phyloP scores from a whole-genome alignment of 2,888 invertebrate genomes.

The Thymelicus sylvestris region DNA sequence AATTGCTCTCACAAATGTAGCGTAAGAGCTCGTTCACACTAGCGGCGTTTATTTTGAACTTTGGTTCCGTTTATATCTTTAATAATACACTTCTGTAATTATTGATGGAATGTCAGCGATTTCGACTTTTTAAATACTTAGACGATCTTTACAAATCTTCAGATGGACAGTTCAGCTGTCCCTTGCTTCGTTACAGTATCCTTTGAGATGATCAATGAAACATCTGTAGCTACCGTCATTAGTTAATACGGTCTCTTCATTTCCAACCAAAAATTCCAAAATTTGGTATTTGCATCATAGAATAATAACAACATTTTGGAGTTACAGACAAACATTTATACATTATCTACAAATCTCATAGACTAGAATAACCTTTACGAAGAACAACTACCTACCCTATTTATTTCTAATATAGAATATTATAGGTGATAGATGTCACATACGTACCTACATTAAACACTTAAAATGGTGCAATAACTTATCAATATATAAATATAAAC shows the following conservation, averaged over 20 bases:
- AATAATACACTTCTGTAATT: not conserved
- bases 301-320: not conserved
- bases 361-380: not conserved
- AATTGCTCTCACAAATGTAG: conserved; percentile 68
- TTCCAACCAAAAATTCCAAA: too few species aligned
- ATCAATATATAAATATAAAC: conserved; percentile 9
- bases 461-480: conserved; percentile 27
- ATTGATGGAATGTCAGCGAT: not conserved
- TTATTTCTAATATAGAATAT: conserved; percentile 11
- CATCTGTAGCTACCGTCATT: too few species aligned
- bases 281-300: not conserved
- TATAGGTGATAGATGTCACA: conserved; percentile 3
- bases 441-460: conserved; percentile 24
- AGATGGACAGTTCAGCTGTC: too few species aligned
- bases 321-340: not conserved
- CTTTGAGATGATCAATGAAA: too few species aligned
- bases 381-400: not conserved
- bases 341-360: not conserved
- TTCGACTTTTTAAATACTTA: not conserved
- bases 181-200: too few species aligned
- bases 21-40: conserved; percentile 50
- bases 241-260: too few species aligned
- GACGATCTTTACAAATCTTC: too few species aligned
- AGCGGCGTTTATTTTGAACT: conserved; percentile 43
- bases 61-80: conserved; percentile 26